These are phyloP conservation scores for Phataginus tetradactyla DNA, from an alignment of 2,797 vertebrate species.

Conservation along the genomic window DNA sequence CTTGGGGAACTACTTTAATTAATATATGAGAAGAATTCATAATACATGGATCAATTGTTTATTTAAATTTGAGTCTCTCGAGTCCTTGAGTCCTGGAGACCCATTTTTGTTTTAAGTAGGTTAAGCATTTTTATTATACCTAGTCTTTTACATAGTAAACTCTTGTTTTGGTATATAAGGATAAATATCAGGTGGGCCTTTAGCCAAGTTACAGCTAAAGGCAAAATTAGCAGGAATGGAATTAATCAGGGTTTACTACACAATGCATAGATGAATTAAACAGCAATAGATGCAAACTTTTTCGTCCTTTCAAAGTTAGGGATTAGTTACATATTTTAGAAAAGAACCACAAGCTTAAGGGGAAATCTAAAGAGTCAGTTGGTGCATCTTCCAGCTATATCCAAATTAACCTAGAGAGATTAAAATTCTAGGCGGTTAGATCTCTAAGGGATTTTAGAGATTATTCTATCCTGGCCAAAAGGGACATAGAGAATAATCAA, in stretches of 20 bases:
- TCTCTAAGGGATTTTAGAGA: not conserved
- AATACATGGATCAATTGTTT: constrained; percentile 61
- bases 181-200: constrained; percentile 63
- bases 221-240: constrained; percentile 48
- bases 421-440: not conserved
- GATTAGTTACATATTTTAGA: constrained; percentile 5
- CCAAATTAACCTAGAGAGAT: not conserved
- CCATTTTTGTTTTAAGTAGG: constrained; percentile 67
- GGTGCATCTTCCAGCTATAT: not conserved
- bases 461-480: not conserved
- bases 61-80: constrained; percentile 68
- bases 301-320: constrained; percentile 8
- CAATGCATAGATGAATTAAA: not conserved
- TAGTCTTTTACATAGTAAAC: constrained; percentile 47
- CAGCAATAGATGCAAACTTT: not conserved
- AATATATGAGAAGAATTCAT: constrained; percentile 68
- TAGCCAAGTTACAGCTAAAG: constrained; percentile 52
- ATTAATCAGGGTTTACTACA: constrained; percentile 30
- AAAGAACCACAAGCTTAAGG: not conserved
- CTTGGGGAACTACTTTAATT: constrained; percentile 59
- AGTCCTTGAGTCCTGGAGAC: constrained; percentile 61
- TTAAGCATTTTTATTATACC: constrained; percentile 62
- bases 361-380: not conserved
- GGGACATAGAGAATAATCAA: not conserved
- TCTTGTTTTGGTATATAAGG: constrained; percentile 15